Evolutionary conservation across 2,888 invertebrate genomes (phyloP).

Genomic region (Metellina segmentata): DNA sequence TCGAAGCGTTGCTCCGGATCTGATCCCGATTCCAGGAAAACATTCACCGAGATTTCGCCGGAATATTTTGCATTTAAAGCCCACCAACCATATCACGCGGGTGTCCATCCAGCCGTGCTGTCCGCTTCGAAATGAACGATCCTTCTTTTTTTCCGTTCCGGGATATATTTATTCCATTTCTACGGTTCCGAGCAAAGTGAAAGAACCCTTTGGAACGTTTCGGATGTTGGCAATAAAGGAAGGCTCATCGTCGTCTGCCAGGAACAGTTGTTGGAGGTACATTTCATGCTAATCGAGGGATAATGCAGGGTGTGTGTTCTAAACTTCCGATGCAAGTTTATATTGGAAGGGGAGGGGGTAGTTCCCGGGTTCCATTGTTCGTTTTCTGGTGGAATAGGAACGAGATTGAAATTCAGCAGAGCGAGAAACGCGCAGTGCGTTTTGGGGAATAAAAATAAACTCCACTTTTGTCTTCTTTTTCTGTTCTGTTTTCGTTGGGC

Average conservation of each 20-base stretch:
- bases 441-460: neutral
- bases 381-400: conserved; percentile 22
- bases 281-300: conserved; percentile 57
- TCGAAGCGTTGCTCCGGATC: conserved; percentile 13
- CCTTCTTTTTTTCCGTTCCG: conserved; percentile 16
- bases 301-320: conserved; percentile 32
- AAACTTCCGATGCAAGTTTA: conserved; percentile 11
- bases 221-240: conserved; percentile 8
- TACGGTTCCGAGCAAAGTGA: too few species aligned
- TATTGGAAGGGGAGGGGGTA: conserved; percentile 8
- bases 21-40: conserved; percentile 12
- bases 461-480: conserved; percentile 8
- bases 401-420: conserved; percentile 21
- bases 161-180: neutral
- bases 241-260: conserved; percentile 20
- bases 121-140: conserved; percentile 23
- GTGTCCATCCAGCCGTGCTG: conserved; percentile 27
- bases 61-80: conserved; percentile 45
- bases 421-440: neutral
- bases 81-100: neutral
- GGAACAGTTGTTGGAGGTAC: conserved; percentile 40
- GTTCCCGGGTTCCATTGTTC: conserved; percentile 33
- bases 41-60: neutral
- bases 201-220: neutral
- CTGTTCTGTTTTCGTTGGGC: neutral